phyloP scores from a whole-genome alignment of 2,888 invertebrate species.

The Clivina fossor region DNA sequence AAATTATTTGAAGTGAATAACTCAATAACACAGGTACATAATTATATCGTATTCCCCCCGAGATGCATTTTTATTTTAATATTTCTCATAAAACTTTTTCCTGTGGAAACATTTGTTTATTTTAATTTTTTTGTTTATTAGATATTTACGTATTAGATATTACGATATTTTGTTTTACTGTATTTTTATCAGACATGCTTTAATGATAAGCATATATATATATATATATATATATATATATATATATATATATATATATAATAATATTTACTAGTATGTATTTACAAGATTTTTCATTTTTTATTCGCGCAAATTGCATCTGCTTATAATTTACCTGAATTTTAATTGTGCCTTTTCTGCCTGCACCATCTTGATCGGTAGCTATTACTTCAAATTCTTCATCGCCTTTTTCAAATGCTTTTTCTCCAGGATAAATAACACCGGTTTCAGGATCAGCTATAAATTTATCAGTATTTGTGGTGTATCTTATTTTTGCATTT shows the following conservation, averaged over 20 bases:
- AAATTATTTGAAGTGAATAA: too few species aligned
- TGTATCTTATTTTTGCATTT: slow-evolving; percentile 57
- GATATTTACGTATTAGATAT: too few species aligned
- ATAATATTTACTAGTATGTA: neutral
- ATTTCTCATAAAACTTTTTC: too few species aligned
- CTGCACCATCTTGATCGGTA: slow-evolving; percentile 53
- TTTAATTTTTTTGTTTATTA: too few species aligned
- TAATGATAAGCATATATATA: slow-evolving; percentile 38
- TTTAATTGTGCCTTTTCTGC: slow-evolving; percentile 48
- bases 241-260: neutral
- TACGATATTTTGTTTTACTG: too few species aligned
- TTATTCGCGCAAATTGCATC: too few species aligned
- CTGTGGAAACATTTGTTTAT: too few species aligned
- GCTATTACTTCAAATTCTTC: slow-evolving; percentile 51
- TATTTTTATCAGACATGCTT: too few species aligned
- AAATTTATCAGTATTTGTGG: slow-evolving; percentile 51
- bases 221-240: neutral
- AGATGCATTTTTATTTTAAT: too few species aligned
- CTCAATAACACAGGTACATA: too few species aligned
- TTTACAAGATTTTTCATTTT: too few species aligned
- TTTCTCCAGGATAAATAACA: slow-evolving; percentile 56
- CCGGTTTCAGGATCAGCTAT: slow-evolving; percentile 62
- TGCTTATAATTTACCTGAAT: slow-evolving; percentile 55
- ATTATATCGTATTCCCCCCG: too few species aligned
- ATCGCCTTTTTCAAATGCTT: slow-evolving; percentile 50